Conservation (phyloP, 2,797 vertebrate genomes). For the Cyprinodon diabolis region DNA sequence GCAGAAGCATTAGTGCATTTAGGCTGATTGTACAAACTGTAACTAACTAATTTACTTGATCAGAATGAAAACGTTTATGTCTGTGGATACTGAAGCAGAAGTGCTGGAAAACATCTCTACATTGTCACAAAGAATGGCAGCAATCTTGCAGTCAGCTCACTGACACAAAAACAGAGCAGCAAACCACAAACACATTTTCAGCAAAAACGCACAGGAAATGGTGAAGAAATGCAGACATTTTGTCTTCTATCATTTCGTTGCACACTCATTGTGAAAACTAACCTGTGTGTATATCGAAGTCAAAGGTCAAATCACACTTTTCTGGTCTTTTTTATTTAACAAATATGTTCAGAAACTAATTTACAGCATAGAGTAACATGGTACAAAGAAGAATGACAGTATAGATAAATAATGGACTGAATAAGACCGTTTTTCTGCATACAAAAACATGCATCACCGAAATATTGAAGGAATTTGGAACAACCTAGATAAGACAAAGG, state of each 20-base stretch:
- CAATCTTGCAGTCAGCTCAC: not conserved
- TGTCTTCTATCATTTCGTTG: not conserved
- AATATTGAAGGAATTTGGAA: not conserved
- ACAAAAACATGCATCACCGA: not conserved
- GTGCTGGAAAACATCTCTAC: not conserved
- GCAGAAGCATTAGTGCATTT: not conserved
- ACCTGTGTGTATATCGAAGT: not conserved
- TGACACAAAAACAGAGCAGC: not conserved
- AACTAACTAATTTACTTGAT: not conserved
- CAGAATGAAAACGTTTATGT: not conserved
- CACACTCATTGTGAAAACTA: not conserved
- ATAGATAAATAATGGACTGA: not conserved
- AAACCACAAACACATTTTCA: slow-evolving; percentile 54
- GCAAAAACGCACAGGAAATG: slow-evolving; percentile 50
- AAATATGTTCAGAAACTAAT: not conserved
- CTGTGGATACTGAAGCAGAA: not conserved
- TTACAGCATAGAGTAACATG: not conserved
- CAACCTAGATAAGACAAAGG: not conserved
- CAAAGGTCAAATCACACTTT: not conserved
- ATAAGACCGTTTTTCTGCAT: not conserved
- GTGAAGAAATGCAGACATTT: not conserved
- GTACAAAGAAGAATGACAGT: not conserved
- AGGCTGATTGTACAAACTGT: not conserved
- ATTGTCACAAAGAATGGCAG: not conserved
- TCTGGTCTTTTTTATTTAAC: not conserved